Evolutionary conservation across 2,888 invertebrate species (phyloP).

Genomic region (Drosophila pseudotakahashii): DNA sequence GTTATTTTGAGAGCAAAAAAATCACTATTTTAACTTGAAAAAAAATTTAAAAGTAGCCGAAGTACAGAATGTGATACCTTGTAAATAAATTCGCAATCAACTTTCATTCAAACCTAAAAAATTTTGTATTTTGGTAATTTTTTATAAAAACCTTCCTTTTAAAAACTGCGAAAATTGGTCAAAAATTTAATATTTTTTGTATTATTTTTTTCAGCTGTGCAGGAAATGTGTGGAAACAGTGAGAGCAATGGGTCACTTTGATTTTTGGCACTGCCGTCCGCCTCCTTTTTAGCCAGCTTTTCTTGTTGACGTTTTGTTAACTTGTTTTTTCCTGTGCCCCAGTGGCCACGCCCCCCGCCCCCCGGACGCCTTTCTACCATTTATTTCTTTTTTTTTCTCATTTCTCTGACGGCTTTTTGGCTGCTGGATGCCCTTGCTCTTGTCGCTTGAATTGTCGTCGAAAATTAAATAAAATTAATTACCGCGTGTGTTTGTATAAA

Average conservation of each 20-base stretch:
- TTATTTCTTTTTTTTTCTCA: not conserved
- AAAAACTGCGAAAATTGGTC: too few species aligned
- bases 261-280: constrained; percentile 44
- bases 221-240: not conserved
- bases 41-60: too few species aligned
- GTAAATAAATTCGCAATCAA: too few species aligned
- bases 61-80: too few species aligned
- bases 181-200: too few species aligned
- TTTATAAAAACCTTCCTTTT: too few species aligned
- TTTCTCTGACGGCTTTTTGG: constrained; percentile 12
- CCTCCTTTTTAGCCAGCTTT: constrained; percentile 48
- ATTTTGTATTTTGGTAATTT: too few species aligned
- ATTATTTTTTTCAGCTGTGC: not conserved
- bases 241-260: constrained; percentile 2
- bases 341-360: not conserved
- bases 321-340: constrained; percentile 74
- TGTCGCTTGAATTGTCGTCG: constrained; percentile 75
- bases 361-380: not conserved
- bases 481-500: constrained; percentile 65
- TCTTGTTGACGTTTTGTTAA: constrained; percentile 75
- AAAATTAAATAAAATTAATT: constrained; percentile 79
- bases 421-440: constrained; percentile 44
- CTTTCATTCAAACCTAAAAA: too few species aligned
- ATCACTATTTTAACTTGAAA: too few species aligned
- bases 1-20: too few species aligned